Conservation (phyloP, 2,113 vertebrate species). For the Paracanthobrama guichenoti region DNA sequence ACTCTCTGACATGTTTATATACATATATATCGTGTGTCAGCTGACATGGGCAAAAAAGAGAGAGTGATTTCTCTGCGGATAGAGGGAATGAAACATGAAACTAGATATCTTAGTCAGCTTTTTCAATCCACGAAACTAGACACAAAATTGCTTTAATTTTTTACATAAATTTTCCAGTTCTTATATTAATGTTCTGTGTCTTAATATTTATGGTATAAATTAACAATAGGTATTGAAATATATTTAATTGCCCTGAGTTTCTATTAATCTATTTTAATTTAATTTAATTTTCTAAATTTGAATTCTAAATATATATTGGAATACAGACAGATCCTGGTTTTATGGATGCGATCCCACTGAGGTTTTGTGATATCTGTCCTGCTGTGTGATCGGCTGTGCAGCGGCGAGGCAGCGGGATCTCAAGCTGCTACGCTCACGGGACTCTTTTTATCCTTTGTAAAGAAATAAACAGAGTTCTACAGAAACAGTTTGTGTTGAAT, state of each 20-base stretch:
- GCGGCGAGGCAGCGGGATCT: slow-evolving; percentile 75
- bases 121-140: slow-evolving; percentile 81
- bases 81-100: slow-evolving; percentile 58
- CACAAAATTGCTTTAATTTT: slow-evolving; percentile 87
- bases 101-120: slow-evolving; percentile 62
- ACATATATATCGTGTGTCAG: slow-evolving; percentile 58
- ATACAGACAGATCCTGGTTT: slow-evolving; percentile 86
- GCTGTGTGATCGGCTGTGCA: slow-evolving; percentile 65
- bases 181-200: slow-evolving; percentile 89
- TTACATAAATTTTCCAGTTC: slow-evolving; percentile 84
- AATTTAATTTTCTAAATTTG: slow-evolving; percentile 84
- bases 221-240: slow-evolving; percentile 95
- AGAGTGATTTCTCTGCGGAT: slow-evolving; percentile 63
- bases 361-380: slow-evolving; percentile 79
- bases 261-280: slow-evolving; percentile 74
- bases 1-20: slow-evolving; percentile 67
- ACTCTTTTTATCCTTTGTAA: slow-evolving; percentile 91
- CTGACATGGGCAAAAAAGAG: slow-evolving; percentile 60
- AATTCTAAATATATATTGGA: slow-evolving; percentile 85
- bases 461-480: slow-evolving; percentile 75
- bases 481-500: slow-evolving; percentile 75
- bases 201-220: slow-evolving; percentile 98
- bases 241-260: slow-evolving; percentile 87
- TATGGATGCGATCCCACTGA: too few species aligned
- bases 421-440: slow-evolving; percentile 96